phyloP scores from a whole-genome alignment of 2,113 vertebrate species.

The Urocolius indicus region DNA sequence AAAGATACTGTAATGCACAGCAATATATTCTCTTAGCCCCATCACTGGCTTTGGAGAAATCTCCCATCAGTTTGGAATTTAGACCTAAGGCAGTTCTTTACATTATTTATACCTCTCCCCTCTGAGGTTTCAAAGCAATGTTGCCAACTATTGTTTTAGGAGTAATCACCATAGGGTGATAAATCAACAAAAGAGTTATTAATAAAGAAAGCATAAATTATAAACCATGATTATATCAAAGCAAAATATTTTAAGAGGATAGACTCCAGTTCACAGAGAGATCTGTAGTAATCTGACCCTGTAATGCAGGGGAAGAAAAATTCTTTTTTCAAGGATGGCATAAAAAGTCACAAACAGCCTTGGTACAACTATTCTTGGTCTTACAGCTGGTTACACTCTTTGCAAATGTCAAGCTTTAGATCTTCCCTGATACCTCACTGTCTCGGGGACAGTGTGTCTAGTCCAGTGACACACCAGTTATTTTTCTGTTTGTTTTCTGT shows the following conservation, averaged over 20 bases:
- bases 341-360: neutral
- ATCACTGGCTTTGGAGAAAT: neutral
- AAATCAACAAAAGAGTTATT: neutral
- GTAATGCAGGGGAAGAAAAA: neutral
- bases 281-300: neutral
- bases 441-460: neutral
- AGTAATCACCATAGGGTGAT: neutral
- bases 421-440: neutral
- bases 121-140: neutral
- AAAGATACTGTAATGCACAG: neutral
- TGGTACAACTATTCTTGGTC: neutral
- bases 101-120: neutral
- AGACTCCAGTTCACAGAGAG: neutral
- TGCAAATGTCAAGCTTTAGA: fast-evolving
- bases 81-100: neutral
- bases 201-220: neutral
- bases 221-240: neutral
- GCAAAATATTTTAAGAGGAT: neutral
- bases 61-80: neutral
- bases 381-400: neutral
- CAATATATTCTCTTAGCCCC: neutral
- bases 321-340: neutral
- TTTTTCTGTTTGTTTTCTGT: neutral
- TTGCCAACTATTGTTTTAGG: neutral
- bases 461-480: neutral